Base-by-base conservation (phyloP, 2,797 vertebrate genomes). In the Catamblyrhynchus diadema region DNA sequence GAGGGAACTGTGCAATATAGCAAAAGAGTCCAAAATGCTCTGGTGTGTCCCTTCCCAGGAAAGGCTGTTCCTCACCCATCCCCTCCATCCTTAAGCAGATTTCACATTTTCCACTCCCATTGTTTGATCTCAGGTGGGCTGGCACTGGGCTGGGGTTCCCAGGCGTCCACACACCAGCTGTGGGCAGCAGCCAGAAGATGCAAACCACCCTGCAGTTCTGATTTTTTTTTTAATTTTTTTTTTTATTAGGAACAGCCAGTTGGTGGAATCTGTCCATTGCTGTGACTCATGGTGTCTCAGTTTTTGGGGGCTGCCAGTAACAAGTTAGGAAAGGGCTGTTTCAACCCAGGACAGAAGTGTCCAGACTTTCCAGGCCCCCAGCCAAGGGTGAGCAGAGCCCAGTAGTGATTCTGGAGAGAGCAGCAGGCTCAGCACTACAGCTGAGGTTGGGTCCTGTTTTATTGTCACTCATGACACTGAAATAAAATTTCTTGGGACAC, bases 1-100 rank as follows among this genome's bases (percentile, higher is more conserved):
- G 90, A 94, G 94, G 96, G 93, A 93, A 95, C 91, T 35, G 35
- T 86, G 91, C 42, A 92, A 54, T 95, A 50, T 8, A 54, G 39
- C 59, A 89, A 84, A 62, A 8, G 0, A 1, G 13, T 33, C 78
- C 42, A 22, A 87, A 92, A 77, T 1, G 44, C 7, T 7, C 9
- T 42, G 39, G 21, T 50, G 72, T 44, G 45, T 23, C 42, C 69
- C 75, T 44, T 65, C 75, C 50, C 85, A 88, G 85, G 75, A 93
- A 94, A 71, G 53, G 17, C 13, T 71, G 86, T 35, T 81, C 28
- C 79, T 89, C 75, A 57, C 21, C 45, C 45, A 3, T 41, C 41
- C 42, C 25, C 48, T 60, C 78, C n/a, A 50, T 69, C 57, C 81
- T 86, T 60, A 24, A 23, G 25, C 23, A 78, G 51, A 66, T 3